Evolutionary conservation across 2,797 vertebrate genomes (phyloP), one percentile per base, ranked within the genome.

Genomic region (Aldrovandia affinis): DNA sequence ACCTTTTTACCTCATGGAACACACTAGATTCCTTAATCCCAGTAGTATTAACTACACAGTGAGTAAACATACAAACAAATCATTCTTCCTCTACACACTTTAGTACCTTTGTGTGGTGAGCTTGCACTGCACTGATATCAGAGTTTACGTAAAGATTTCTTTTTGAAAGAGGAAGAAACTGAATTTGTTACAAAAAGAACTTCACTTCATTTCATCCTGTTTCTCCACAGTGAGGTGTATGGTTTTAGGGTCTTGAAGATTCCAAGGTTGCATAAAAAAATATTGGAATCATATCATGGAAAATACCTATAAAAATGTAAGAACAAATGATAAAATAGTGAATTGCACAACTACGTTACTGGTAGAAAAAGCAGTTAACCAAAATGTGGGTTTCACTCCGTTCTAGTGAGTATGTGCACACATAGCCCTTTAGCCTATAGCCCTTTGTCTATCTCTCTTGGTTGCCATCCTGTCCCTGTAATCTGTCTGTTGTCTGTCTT

Each of bases 21-120:
- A 15, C 30, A 20, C 61, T n/a, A 33, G 22, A 36, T 44, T 50
- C 18, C 68, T 65, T 61, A 68, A 57, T 47, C 65, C 77, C 50
- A 68, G 79, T 77, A 83, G 25, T 79, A 70, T 55, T 83, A 30
- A 78, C 20, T 30, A 33, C n/a, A 20, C 14, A 18, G n/a, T 54
- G 47, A 18, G 6, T 5, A 14, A 30, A 33, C 47, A 39, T 33
- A 15, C 18, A 42, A 73, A 79, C 25, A 55, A 52, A 79, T 52
- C 1, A 54, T 55, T 83, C 77, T 83, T 44, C 30, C 4, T 55
- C 22, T 33, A n/a, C 68, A 57, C 68, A 75, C 52, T 55, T 82
- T 73, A 54, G 65, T 52, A 73, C 33, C 65, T 55, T 55, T 55
- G 81, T 57, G 18, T 82, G 52, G 1, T 82, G 81, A 65, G 22